A percentile compares a stretch with the other conserved stretches of the same genome.
Evolutionary conservation across 2,797 vertebrate genomes (phyloP).

Genomic region (Adelosebastes latens): DNA sequence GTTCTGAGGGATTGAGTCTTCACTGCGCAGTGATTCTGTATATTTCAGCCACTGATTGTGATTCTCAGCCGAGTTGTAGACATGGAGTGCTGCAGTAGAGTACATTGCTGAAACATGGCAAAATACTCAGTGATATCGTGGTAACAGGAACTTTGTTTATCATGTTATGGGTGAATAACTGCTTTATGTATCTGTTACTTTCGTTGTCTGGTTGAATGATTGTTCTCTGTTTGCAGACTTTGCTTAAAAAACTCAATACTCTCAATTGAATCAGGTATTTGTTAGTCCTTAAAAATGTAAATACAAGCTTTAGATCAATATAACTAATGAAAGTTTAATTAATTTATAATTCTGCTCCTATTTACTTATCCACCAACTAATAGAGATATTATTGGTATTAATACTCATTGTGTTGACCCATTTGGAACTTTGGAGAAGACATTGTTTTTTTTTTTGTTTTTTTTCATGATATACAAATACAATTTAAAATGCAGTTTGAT

Average conservation of each 20-base stretch:
- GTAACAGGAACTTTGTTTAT: neutral
- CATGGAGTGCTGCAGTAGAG: neutral
- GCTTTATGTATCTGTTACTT: neutral
- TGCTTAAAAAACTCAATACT: neutral
- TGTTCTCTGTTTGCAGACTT: neutral
- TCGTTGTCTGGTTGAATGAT: neutral
- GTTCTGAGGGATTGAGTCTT: constrained; percentile 7
- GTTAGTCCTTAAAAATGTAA: constrained; percentile 13
- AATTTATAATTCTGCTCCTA: neutral
- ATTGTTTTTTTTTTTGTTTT: neutral
- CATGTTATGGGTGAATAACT: neutral
- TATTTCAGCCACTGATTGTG: constrained; percentile 4
- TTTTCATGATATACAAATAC: neutral
- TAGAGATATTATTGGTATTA: neutral
- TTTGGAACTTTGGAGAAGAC: neutral
- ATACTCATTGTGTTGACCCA: neutral
- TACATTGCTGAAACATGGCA: neutral
- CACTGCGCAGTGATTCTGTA: neutral
- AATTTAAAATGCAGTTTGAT: no score
- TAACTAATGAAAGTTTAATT: neutral
- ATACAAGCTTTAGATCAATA: neutral
- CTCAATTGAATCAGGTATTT: neutral
- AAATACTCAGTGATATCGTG: neutral
- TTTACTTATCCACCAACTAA: neutral
- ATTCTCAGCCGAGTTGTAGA: constrained; percentile 6